Evolutionary conservation across 2,113 vertebrate species (phyloP).

Genomic region (Crotalus viridis): DNA sequence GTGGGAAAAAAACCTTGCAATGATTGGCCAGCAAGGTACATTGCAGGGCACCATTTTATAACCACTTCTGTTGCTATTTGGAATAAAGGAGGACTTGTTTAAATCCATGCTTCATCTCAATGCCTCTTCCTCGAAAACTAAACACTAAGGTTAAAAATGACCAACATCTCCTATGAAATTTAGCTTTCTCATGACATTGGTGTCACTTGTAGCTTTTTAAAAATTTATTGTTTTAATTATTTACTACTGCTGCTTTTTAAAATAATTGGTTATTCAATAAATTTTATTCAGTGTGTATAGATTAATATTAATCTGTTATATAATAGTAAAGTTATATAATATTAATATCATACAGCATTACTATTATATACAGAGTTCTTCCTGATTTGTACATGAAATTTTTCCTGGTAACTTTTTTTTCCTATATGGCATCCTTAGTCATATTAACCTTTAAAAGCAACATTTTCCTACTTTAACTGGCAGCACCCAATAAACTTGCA

Average conservation of each 20-base stretch:
- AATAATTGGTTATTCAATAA: not conserved
- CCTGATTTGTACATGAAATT: not conserved
- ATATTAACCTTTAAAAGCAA: not conserved
- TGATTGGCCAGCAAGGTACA: too few species aligned
- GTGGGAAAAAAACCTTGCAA: too few species aligned
- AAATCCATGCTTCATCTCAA: too few species aligned
- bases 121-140: too few species aligned
- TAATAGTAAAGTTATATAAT: not conserved
- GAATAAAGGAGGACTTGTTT: too few species aligned
- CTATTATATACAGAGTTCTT: not conserved
- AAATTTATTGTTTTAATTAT: not conserved
- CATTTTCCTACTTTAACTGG: not conserved
- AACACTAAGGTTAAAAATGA: not conserved
- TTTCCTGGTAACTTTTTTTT: too few species aligned
- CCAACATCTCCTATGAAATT: not conserved
- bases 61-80: too few species aligned
- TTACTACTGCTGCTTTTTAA: not conserved
- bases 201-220: not conserved
- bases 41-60: too few species aligned
- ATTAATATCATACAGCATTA: not conserved
- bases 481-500: not conserved
- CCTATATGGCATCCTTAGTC: not conserved
- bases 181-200: not conserved
- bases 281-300: not conserved
- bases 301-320: not conserved